phyloP scores from a whole-genome alignment of 2,797 vertebrate genomes.

The Sarcoramphus papa region DNA sequence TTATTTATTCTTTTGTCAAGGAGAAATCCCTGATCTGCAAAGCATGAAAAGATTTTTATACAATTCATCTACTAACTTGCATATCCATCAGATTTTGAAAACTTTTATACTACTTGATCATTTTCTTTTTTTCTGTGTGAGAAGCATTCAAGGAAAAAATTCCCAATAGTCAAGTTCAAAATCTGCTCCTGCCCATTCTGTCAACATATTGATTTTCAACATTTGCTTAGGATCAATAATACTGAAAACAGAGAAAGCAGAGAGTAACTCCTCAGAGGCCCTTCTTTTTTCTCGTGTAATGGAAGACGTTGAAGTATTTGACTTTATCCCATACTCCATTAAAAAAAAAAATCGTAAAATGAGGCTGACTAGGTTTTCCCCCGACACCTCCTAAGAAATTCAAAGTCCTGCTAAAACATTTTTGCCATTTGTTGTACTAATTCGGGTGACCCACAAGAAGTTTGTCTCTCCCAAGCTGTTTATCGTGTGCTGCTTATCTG shows the following conservation, averaged over 20 bases:
- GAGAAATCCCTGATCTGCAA: not conserved
- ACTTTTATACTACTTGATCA: not conserved
- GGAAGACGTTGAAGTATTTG: not conserved
- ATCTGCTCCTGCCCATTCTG: not conserved
- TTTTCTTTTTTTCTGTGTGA: slow-evolving; percentile 1
- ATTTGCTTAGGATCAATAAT: not conserved
- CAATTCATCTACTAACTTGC: not conserved
- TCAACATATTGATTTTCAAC: not conserved
- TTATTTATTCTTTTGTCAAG: slow-evolving; percentile 29
- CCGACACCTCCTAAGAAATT: not conserved
- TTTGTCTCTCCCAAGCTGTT: not conserved
- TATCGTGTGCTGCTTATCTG: not conserved
- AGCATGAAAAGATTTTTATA: not conserved
- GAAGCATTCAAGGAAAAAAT: not conserved
- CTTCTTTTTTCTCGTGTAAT: not conserved
- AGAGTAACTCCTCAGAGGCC: not conserved
- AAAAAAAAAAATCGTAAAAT: not conserved
- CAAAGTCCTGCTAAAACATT: not conserved
- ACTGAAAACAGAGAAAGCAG: not conserved
- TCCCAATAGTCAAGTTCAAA: not conserved
- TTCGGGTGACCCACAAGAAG: not conserved
- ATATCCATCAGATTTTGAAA: slow-evolving; percentile 5
- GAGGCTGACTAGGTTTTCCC: not conserved
- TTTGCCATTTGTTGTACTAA: not conserved
- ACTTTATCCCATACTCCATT: not conserved